Evolutionary conservation across 2,888 invertebrate species (phyloP), one percentile per base, ranked within the genome.

Genomic region (Rotaria socialis): DNA sequence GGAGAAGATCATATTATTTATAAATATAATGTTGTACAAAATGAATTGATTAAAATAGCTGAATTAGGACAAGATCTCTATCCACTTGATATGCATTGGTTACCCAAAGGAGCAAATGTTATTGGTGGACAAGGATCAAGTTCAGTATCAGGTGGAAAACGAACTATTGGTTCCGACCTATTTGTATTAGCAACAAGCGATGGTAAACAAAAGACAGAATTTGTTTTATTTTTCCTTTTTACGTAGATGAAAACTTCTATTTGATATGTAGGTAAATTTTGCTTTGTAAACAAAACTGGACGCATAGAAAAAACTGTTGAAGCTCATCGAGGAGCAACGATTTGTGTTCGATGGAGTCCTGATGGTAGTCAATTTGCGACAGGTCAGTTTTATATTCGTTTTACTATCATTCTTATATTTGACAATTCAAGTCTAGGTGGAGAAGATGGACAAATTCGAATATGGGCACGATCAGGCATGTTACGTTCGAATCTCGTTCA

Each of bases 351-450:
- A 89, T 99, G 98, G 98, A 96, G 96, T 91, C 94, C 94, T 86
- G 97, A 97, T 92, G 98, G 96, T 6, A 94, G 96, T 52, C 95
- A 96, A n/a, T 93, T 99, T 84, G 92, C 97, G 24, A 97, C 96
- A 89, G 80, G 80, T 75, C 43, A 7, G 24, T 24, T 75, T 75
- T 52, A 35, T 35, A 35, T 35, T 35, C 35, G 35, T 35, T 11
- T 52, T 22, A 56, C 56, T 85, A 41, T 47, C 85, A 35, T 75
- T 27, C 74, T 87, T 87, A 56, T 58, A 47, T 41, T 52, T n/a
- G 27, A 86, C 4, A 74, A 58, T 80, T 84, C 8, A 75, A 7
- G 41, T 75, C 10, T 10, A 75, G 97, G 95, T 88, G 97, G 97
- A 0, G 98, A 99, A 92, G 99, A 99, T 92, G 99, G 98, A 3